Base-by-base conservation (phyloP, 2,888 invertebrate genomes). In the Nebria salina region DNA sequence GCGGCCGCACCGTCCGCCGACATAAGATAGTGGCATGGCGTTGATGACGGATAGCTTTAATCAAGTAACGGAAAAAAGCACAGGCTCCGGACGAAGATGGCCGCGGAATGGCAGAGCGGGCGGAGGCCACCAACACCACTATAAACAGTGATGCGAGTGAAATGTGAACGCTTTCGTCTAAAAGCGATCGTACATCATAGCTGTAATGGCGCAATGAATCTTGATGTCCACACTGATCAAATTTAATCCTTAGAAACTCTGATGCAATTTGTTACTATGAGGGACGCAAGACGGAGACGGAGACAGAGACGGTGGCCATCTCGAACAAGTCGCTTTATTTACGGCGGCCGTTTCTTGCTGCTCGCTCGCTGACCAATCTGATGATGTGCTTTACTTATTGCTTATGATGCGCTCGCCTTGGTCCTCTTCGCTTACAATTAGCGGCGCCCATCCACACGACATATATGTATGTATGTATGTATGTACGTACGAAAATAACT, bases 181-280 rank as follows among this genome's bases (percentile, higher is more conserved):
- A 88, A 89, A 88, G 88, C 85, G 87, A 86, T 87, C 87, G 87
- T 89, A 89, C 86, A 89, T 89, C 89, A 89, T 89, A 87, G 86
- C 85, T 86, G 88, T 89, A 89, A 89, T 89, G 89, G 89, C 87
- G 88, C 89, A 88, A 89, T 89, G 89, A 89, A 89, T 89, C 89
- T 89, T 87, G 88, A 88, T 88, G 89, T 89, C 89, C 88, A 87
- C 89, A 87, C 88, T 89, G 89, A 89, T 89, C 89, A 89, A 89
- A 89, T 89, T 89, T 89, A 89, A 89, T 89, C 88, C 87, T 88
- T 87, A 87, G 87, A 83, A 88, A 88, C 87, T 87, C 85, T 85
- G 85, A 85, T 85, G 86, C 86, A 85, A 86, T 86, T 86, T 85
- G 86, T 86, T 86, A 34, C 34, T 34, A 86, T 42, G 65, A 42